Conservation (phyloP, 30 jellyfish, hydroid and myxozoan species). For the Hydractinia echinata region DNA sequence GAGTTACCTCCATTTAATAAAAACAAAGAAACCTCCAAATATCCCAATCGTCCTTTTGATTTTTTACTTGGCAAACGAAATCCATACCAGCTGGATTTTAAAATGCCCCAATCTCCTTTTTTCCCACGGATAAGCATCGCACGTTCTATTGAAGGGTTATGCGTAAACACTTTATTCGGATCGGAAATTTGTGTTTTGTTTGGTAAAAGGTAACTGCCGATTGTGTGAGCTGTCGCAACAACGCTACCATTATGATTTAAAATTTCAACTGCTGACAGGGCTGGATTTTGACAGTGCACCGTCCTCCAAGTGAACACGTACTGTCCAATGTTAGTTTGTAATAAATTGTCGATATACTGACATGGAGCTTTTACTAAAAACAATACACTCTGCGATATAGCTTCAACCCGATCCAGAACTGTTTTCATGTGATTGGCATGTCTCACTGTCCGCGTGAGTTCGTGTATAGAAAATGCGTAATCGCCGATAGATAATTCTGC, state of each 20-base stretch:
- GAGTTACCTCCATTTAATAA: background rate
- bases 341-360: constrained; percentile 29
- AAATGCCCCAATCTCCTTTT: constrained; percentile 54
- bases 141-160: constrained; percentile 43
- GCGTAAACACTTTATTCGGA: constrained; percentile 23
- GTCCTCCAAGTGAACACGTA: constrained; percentile 63
- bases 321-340: constrained; percentile 47
- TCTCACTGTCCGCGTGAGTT: background rate
- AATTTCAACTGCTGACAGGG: constrained; percentile 59
- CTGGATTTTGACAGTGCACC: constrained; percentile 54
- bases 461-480: background rate
- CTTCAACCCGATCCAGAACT: background rate
- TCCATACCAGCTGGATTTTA: constrained; percentile 67
- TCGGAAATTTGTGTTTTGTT: constrained; percentile 35
- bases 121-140: constrained; percentile 65
- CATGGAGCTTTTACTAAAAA: constrained; percentile 25
- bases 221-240: constrained; percentile 56
- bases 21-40: background rate
- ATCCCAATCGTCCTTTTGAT: constrained; percentile 9
- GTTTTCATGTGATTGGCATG: constrained; percentile 4
- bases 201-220: constrained; percentile 59
- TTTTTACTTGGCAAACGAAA: constrained; percentile 15
- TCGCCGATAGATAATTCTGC: background rate
- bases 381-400: background rate
- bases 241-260: constrained; percentile 38